phyloP scores from a whole-genome alignment of 1,140 invertebrate genomes.

The Hylaeus volcanicus region DNA sequence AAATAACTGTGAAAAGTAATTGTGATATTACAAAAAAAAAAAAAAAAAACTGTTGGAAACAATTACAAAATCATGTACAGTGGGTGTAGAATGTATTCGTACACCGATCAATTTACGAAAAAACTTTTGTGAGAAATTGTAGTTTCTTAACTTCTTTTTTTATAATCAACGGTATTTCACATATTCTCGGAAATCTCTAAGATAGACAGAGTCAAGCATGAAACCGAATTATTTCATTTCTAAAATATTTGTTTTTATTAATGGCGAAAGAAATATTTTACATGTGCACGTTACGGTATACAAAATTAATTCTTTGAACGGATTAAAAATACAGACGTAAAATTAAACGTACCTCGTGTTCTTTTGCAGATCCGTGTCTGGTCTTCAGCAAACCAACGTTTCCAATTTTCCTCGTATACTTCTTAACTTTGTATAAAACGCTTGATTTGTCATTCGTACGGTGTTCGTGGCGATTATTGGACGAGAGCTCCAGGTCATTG shows the following conservation, averaged over 20 bases:
- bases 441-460: neutral
- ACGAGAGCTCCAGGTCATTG: neutral
- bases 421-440: constrained; percentile 22
- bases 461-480: neutral
- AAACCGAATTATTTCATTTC: no score
- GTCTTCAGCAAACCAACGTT: neutral
- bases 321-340: neutral
- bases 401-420: constrained; percentile 12
- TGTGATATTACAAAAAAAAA: neutral
- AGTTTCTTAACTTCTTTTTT: no score
- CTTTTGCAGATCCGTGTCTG: neutral
- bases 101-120: no score
- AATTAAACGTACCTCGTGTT: constrained; percentile 14
- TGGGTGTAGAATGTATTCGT: no score
- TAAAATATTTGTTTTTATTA: no score
- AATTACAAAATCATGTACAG: neutral
- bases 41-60: neutral
- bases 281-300: no score
- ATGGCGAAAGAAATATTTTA: no score
- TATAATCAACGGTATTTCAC: no score
- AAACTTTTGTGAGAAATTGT: no score
- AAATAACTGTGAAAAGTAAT: neutral
- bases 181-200: no score
- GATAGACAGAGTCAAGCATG: no score
- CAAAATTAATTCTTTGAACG: neutral